Percentiles rank a stretch among this genome's conserved stretches.
These are phyloP conservation scores for Pyrocoelia pectoralis DNA, from an alignment of 2,888 invertebrate species.

Conservation along the genomic window DNA sequence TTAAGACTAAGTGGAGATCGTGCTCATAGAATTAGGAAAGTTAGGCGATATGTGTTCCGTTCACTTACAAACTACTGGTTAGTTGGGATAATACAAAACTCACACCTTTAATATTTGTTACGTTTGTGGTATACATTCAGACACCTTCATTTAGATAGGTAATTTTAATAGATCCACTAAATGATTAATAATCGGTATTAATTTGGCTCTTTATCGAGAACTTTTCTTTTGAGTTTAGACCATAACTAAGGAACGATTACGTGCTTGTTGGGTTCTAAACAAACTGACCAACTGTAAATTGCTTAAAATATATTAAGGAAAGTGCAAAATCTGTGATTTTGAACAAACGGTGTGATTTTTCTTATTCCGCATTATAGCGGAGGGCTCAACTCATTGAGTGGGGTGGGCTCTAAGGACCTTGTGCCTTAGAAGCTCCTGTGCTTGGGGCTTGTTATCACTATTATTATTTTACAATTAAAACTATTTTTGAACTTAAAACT, in stretches of 20 bases:
- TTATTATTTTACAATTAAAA: not conserved
- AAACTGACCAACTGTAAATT: not conserved
- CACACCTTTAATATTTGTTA: not conserved
- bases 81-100: slow-evolving; percentile 46
- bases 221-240: not conserved
- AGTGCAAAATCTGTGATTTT: slow-evolving; percentile 4
- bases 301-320: not conserved
- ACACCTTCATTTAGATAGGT: not conserved
- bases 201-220: too few relatives aligned
- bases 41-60: slow-evolving; percentile 60
- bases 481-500: not conserved
- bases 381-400: slow-evolving; percentile 12
- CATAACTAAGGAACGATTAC: not conserved
- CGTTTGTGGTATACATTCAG: not conserved
- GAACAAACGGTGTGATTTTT: slow-evolving; percentile 2
- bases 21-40: slow-evolving; percentile 59
- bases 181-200: not conserved
- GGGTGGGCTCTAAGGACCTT: slow-evolving; percentile 13
- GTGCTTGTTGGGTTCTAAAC: not conserved
- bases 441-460: slow-evolving; percentile 8
- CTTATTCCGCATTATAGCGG: not conserved
- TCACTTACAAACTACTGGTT: slow-evolving; percentile 46
- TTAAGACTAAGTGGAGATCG: slow-evolving; percentile 56
- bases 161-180: not conserved
- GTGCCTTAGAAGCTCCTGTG: slow-evolving; percentile 11